Conservation (phyloP, 2,888 invertebrate species). For the Gibbula magus region DNA sequence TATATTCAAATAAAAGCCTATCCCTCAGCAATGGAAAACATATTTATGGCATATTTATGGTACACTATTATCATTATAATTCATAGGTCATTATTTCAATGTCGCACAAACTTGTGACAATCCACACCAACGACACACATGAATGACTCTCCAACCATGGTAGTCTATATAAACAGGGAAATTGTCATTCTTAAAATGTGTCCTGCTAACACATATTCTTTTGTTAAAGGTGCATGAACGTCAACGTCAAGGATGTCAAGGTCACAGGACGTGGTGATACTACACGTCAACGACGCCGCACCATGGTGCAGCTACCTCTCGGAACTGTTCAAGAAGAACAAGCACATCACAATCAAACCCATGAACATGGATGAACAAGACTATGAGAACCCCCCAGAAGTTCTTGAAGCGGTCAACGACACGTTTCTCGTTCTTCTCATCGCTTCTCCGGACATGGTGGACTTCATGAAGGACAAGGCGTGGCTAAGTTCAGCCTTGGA, state of each 20-base stretch:
- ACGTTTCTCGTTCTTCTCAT: constrained; percentile 37
- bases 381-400: constrained; percentile 40
- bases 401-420: constrained; percentile 28
- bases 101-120: too few relatives aligned
- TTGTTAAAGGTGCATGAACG: too few relatives aligned
- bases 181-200: too few relatives aligned
- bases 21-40: too few relatives aligned
- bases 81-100: too few relatives aligned
- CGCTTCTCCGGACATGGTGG: constrained; percentile 25
- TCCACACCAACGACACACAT: too few relatives aligned
- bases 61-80: too few relatives aligned
- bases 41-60: too few relatives aligned
- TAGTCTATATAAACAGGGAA: too few relatives aligned
- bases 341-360: not conserved
- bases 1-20: too few relatives aligned
- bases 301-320: constrained; percentile 29
- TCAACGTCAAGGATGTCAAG: constrained; percentile 15
- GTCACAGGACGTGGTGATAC: constrained; percentile 26
- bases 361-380: constrained; percentile 25
- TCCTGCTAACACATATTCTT: too few relatives aligned
- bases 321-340: not conserved
- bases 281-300: constrained; percentile 26
- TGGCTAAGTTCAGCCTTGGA: constrained; percentile 31
- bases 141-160: too few relatives aligned
- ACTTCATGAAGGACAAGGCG: constrained; percentile 27